phyloP scores from a whole-genome alignment of 2,888 invertebrate species.

The Stenoptilia bipunctidactyla region DNA sequence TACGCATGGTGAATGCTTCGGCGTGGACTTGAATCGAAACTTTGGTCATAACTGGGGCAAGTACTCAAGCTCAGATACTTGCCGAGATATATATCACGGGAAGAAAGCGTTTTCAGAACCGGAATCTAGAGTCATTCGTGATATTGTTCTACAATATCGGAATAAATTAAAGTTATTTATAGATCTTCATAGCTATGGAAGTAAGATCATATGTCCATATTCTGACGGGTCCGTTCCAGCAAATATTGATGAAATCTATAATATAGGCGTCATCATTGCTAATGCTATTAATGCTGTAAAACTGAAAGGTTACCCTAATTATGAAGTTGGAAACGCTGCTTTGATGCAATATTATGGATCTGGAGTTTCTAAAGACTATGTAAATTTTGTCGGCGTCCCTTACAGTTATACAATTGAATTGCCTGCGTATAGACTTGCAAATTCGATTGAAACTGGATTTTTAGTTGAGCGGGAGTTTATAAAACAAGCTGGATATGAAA shows the following conservation, averaged over 20 bases:
- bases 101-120: conserved; percentile 70
- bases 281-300: conserved; percentile 45
- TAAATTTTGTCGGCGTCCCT: conserved; percentile 58
- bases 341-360: conserved; percentile 66
- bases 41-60: conserved; percentile 79
- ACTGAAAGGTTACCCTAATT: no score
- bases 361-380: conserved; percentile 76
- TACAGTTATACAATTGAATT: conserved; percentile 76
- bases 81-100: conserved; percentile 75
- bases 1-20: no score
- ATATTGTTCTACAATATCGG: conserved; percentile 59
- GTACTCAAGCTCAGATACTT: conserved; percentile 71
- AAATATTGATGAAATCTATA: conserved; percentile 42
- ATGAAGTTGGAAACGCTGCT: conserved; percentile 56
- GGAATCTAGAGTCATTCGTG: no score
- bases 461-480: conserved; percentile 66
- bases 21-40: no score
- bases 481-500: conserved; percentile 43
- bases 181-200: conserved; percentile 81
- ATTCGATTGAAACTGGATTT: conserved; percentile 51
- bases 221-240: conserved; percentile 44
- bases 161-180: conserved; percentile 72
- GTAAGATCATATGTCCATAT: conserved; percentile 53
- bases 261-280: conserved; percentile 39
- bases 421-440: conserved; percentile 47